phyloP scores from a whole-genome alignment of 2,113 vertebrate genomes.

The Pogona vitticeps region DNA sequence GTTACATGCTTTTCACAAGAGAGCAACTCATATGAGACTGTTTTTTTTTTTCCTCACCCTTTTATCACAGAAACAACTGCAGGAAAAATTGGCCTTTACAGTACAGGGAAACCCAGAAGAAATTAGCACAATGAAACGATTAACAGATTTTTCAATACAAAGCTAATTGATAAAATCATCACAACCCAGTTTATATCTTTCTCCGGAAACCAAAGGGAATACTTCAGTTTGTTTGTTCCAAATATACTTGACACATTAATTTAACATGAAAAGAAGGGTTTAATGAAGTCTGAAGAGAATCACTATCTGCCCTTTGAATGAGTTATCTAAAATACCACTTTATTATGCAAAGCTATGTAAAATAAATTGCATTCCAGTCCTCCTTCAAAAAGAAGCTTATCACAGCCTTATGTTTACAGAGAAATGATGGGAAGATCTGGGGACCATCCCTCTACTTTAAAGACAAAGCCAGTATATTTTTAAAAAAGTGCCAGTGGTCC shows the following conservation, averaged over 20 bases:
- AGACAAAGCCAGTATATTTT: not conserved
- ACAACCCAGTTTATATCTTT: conserved; percentile 54
- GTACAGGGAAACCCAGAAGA: conserved; percentile 17
- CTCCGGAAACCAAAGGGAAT: conserved; percentile 56
- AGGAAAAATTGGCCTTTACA: not conserved
- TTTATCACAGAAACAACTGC: not conserved
- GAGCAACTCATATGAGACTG: not conserved
- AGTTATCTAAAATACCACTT: conserved; percentile 76
- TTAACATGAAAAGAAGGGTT: conserved; percentile 75
- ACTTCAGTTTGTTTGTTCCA: conserved; percentile 65
- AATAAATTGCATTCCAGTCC: conserved; percentile 76
- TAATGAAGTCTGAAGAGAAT: conserved; percentile 77
- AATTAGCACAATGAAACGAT: not conserved
- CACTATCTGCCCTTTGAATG: conserved; percentile 74
- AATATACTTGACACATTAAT: conserved; percentile 72
- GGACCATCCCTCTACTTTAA: conserved; percentile 51
- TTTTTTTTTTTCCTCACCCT: not conserved
- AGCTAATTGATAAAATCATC: conserved; percentile 47
- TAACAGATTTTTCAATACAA: conserved; percentile 40
- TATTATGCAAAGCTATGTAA: conserved; percentile 77
- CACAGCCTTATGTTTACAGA: conserved; percentile 66
- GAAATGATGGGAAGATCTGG: conserved; percentile 60
- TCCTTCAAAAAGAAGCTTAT: conserved; percentile 76
- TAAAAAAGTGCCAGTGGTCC: conserved; percentile 51
- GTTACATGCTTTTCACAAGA: not conserved